These are phyloP conservation scores for Megamerina dolium DNA, from an alignment of 2,888 invertebrate genomes.

Conservation along the genomic window DNA sequence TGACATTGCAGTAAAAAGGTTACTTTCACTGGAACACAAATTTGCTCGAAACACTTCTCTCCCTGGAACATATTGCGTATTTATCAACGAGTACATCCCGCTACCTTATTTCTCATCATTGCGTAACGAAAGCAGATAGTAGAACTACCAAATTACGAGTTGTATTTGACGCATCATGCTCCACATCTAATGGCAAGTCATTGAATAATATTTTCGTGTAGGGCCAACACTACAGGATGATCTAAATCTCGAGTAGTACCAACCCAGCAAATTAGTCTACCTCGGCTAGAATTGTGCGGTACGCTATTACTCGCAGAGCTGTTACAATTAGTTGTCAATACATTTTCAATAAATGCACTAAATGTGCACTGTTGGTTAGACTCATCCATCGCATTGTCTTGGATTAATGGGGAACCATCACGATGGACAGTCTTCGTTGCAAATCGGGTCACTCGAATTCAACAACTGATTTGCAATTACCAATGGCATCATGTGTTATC, in stretches of 20 bases:
- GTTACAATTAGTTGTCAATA: too few species aligned
- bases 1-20: not conserved
- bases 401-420: too few species aligned
- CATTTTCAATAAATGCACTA: too few species aligned
- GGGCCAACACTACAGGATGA: not conserved
- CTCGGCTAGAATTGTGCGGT: constrained; percentile 11
- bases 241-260: constrained; percentile 12
- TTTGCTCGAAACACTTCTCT: not conserved
- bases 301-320: constrained; percentile 7
- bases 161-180: constrained; percentile 11
- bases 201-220: constrained; percentile 7
- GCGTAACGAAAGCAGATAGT: constrained; percentile 5
- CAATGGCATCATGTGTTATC: too few species aligned
- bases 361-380: too few species aligned
- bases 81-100: constrained; percentile 5
- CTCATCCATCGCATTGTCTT: too few species aligned
- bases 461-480: too few species aligned
- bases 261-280: constrained; percentile 6
- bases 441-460: too few species aligned
- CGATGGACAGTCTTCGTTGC: too few species aligned
- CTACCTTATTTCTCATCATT: too few species aligned
- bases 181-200: constrained; percentile 10
- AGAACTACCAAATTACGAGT: constrained; percentile 11
- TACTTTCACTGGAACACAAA: not conserved
- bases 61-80: not conserved